Evolutionary conservation across 2,888 invertebrate species (phyloP).

Genomic region (Chrysomela aeneicollis): DNA sequence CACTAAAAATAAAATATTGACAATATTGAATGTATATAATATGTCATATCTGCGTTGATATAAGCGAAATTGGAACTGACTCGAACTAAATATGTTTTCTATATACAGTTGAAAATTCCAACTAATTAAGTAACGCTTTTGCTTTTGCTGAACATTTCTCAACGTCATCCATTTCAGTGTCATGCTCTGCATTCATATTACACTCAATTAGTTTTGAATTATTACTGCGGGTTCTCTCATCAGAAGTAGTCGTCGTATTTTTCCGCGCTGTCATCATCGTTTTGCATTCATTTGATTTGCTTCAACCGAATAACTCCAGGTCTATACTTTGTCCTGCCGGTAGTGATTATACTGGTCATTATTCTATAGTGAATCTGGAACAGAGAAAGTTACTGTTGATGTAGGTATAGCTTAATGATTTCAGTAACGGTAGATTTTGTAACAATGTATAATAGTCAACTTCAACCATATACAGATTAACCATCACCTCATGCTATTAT

Average conservation of each 20-base stretch:
- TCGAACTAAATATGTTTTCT: background rate
- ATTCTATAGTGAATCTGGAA: background rate
- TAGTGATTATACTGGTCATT: background rate
- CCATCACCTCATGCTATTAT: too few relatives aligned
- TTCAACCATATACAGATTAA: too few relatives aligned
- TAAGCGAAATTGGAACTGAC: background rate
- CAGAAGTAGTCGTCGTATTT: constrained; percentile 20
- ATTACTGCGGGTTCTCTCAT: constrained; percentile 20
- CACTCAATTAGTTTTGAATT: constrained; percentile 35
- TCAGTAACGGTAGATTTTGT: background rate
- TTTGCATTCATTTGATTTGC: constrained; percentile 12
- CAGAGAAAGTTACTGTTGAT: background rate
- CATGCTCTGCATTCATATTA: constrained; percentile 15
- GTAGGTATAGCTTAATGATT: background rate
- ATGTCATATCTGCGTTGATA: too few relatives aligned
- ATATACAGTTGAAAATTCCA: background rate
- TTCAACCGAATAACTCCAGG: background rate
- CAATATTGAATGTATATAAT: too few relatives aligned
- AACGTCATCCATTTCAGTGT: constrained; percentile 4
- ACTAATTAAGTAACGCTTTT: background rate
- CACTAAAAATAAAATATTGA: too few relatives aligned
- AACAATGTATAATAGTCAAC: too few relatives aligned
- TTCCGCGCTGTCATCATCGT: constrained; percentile 5
- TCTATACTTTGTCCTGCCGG: background rate
- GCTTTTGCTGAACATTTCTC: background rate